Base-by-base conservation (phyloP, 2,113 vertebrate species). In the Bufo gargarizans region DNA sequence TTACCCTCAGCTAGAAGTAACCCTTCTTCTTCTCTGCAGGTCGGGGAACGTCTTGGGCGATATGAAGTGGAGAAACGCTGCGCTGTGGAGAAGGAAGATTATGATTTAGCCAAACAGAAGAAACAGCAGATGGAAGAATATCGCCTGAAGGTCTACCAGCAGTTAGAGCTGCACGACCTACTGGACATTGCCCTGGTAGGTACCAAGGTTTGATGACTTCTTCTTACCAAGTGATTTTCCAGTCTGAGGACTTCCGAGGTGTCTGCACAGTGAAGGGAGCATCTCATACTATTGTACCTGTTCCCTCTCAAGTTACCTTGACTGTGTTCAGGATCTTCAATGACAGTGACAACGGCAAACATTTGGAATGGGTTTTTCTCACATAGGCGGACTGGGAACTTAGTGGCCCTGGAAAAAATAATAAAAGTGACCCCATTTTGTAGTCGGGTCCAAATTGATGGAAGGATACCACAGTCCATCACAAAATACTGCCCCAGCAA, bases 61-160 rank as follows among this genome's bases (percentile, higher is more conserved):
- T 98, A 96, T 0, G 97, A 99, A 85, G 96, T 99, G 45, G 98
- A 99, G 90, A 99, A 98, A 79, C 95, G 94, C 69, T 96, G 93
- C 0, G 98, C 98, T 0, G 96, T 98, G 0, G 97, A 98, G 92
- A 96, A 96, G 78, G 97, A 99, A 87, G 97, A 99, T 91, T 99
- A 97, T 11, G 97, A 98, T 88, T 93, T 97, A 19, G 98, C 98
- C 88, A 96, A 96, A 89, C 94, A 95, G 90, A 99, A 97, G 93
- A 97, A 98, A 77, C 94, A 96, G 83, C 95, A 98, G 90, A 99
- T 98, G 97, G 96, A 97, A 0, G 94, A 92, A 2, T 99, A 97
- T 89, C 95, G 97, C n/a, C 90, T 90, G 80, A 95, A 91, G n/a
- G 97, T 97, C 19, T 99, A 98, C 55, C 93, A 95, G 84, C 97